phyloP scores from a whole-genome alignment of 2,888 invertebrate genomes.

The Papilio gigon region DNA sequence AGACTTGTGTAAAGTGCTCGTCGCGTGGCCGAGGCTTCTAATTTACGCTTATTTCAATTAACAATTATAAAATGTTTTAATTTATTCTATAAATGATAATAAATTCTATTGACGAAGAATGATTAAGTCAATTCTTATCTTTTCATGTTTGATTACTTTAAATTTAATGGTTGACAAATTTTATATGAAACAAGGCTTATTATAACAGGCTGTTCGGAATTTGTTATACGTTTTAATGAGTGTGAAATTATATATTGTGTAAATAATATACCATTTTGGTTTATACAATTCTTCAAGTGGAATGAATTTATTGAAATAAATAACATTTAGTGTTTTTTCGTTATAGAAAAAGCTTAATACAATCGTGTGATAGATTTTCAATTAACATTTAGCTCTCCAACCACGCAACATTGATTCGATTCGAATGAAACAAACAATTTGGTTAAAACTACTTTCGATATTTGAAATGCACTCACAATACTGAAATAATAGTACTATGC shows the following conservation, averaged over 20 bases:
- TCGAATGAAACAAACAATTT: constrained; percentile 5
- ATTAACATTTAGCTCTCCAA: neutral
- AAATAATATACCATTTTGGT: too few species aligned
- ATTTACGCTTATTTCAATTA: neutral
- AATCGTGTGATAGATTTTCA: neutral
- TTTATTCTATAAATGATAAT: too few species aligned
- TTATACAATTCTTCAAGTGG: too few species aligned
- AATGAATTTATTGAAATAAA: too few species aligned
- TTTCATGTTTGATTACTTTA: too few species aligned
- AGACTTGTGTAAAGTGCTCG: neutral
- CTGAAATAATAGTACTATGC: neutral
- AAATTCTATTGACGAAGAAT: too few species aligned
- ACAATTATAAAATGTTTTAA: neutral
- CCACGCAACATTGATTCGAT: constrained; percentile 7
- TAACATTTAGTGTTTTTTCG: neutral
- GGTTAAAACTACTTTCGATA: neutral
- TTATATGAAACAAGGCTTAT: too few species aligned
- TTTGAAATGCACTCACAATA: neutral
- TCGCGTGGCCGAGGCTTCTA: neutral
- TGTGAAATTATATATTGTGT: too few species aligned
- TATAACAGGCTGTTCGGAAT: too few species aligned
- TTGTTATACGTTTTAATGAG: too few species aligned
- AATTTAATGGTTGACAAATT: too few species aligned
- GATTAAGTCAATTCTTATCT: too few species aligned
- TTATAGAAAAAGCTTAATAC: neutral